phyloP scores from a whole-genome alignment of 2,113 vertebrate species.

The Cinclus cinclus region DNA sequence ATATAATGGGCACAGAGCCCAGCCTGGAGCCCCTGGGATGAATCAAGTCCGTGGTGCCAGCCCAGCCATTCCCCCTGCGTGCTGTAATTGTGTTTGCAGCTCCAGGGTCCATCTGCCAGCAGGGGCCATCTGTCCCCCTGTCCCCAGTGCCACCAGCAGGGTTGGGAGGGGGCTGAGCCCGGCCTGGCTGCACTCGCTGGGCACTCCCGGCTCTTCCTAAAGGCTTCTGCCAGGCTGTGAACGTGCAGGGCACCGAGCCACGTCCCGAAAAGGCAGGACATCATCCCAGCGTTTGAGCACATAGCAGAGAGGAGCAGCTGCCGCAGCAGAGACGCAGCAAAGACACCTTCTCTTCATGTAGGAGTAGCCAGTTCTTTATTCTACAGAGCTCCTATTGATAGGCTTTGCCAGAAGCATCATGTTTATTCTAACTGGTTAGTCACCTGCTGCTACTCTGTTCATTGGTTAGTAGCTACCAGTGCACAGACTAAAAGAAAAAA shows the following conservation, averaged over 20 bases:
- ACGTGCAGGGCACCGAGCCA: not conserved
- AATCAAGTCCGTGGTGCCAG: fast-evolving
- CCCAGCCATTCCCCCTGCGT: not conserved
- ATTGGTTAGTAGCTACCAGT: not conserved
- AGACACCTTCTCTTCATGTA: not conserved
- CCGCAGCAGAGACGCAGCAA: too few relatives aligned
- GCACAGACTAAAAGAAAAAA: not conserved
- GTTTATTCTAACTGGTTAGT: too few relatives aligned
- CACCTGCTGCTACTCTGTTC: not conserved
- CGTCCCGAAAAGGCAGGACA: not conserved
- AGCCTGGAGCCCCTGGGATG: not conserved
- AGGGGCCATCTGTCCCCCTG: not conserved
- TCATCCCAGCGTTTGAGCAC: not conserved
- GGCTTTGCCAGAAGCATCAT: not conserved
- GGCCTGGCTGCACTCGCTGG: not conserved
- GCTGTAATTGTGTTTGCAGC: not conserved
- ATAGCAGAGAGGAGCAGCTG: not conserved
- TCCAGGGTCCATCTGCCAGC: not conserved
- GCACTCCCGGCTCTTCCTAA: not conserved
- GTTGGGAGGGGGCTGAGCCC: not conserved
- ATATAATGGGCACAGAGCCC: not conserved
- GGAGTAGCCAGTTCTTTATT: too few relatives aligned
- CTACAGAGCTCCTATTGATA: too few relatives aligned
- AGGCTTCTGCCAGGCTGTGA: not conserved
- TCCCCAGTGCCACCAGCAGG: not conserved